Conservation (phyloP, 2,113 vertebrate genomes). For the Ascaphus truei region DNA sequence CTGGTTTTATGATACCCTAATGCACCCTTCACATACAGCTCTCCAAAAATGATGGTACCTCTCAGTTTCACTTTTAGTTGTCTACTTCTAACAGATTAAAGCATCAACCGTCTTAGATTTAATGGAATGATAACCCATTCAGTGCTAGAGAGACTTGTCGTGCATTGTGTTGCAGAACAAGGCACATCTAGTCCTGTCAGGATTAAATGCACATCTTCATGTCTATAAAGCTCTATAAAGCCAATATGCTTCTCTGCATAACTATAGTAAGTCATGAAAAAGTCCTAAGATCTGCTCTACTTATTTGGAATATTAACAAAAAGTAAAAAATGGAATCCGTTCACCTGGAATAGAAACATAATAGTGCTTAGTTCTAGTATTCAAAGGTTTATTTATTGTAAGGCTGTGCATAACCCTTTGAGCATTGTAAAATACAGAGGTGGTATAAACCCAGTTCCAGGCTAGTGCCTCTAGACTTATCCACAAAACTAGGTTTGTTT, state of each 20-base stretch:
- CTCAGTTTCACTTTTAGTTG: not conserved
- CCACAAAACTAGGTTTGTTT: too few relatives aligned
- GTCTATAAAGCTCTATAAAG: constrained; percentile 49
- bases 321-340: constrained; percentile 52
- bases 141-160: constrained; percentile 31
- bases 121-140: constrained; percentile 23
- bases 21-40: not conserved
- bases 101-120: not conserved
- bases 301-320: constrained; percentile 51
- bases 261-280: constrained; percentile 49
- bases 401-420: constrained; percentile 77
- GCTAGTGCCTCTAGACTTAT: too few relatives aligned
- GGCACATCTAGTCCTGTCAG: constrained; percentile 23
- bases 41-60: not conserved
- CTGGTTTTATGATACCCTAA: not conserved
- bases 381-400: constrained; percentile 65
- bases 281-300: constrained; percentile 60
- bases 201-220: not conserved
- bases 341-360: constrained; percentile 74
- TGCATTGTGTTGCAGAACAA: constrained; percentile 39
- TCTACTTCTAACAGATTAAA: not conserved
- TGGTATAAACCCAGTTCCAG: too few relatives aligned
- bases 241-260: constrained; percentile 52
- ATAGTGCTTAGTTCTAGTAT: constrained; percentile 66
- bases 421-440: constrained; percentile 72